These are phyloP conservation scores for Scaptomyza hsui DNA, from an alignment of 1,140 invertebrate species.

Conservation along the genomic window DNA sequence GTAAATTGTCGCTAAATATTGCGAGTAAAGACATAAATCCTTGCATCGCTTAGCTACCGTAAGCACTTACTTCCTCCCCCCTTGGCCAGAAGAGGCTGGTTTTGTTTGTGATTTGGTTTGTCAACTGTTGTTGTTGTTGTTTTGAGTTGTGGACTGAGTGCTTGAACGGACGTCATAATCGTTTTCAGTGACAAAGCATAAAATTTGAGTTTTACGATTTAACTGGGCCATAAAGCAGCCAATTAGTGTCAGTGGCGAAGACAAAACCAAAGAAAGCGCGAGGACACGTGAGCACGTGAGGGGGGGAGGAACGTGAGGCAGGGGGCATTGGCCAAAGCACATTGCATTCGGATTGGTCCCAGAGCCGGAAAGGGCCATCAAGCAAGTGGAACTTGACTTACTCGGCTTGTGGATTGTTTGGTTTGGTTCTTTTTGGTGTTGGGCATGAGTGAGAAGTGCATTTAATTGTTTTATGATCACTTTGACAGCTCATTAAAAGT, in stretches of 20 bases:
- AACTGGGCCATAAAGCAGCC: conserved; percentile 81
- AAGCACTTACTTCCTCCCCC: conserved; percentile 44
- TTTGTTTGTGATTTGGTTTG: conserved; percentile 27
- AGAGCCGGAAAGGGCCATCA: not conserved
- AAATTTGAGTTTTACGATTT: conserved; percentile 83
- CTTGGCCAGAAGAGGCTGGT: conserved; percentile 3
- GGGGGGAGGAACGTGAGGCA: not conserved
- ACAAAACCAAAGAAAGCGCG: conserved; percentile 23
- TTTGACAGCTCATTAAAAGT: conserved; percentile 77
- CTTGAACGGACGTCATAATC: conserved; percentile 75
- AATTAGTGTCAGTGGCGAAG: conserved; percentile 79
- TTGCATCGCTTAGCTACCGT: conserved; percentile 44
- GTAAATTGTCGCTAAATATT: conserved; percentile 70
- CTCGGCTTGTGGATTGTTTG: conserved; percentile 48
- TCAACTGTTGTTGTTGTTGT: no score
- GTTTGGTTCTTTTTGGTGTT: conserved; percentile 48
- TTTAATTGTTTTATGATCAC: conserved; percentile 82
- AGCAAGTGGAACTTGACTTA: conserved; percentile 3
- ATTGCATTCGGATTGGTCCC: conserved; percentile 20
- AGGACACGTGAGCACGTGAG: no score
- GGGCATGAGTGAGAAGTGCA: conserved; percentile 70
- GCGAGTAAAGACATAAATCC: conserved; percentile 69
- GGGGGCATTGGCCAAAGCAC: conserved; percentile 20
- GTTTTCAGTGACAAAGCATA: conserved; percentile 82
- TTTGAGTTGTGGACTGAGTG: conserved; percentile 8